phyloP scores from a whole-genome alignment of 2,113 vertebrate species.

The Tupaia tana region DNA sequence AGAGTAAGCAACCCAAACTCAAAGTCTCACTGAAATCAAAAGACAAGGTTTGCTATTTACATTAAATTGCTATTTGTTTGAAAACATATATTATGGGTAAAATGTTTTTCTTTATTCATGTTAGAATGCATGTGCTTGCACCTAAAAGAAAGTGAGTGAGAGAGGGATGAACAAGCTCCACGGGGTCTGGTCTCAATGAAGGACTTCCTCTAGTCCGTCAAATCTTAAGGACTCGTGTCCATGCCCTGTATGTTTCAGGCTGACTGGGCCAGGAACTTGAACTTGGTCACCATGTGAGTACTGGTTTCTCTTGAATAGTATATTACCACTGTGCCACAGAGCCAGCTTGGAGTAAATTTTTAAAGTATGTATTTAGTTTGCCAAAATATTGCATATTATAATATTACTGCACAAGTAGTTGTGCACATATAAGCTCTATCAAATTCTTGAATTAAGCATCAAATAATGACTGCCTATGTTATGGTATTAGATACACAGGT shows the following conservation, averaged over 20 bases:
- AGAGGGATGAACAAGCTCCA: too few relatives aligned
- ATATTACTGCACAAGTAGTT: background rate
- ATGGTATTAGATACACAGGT: background rate
- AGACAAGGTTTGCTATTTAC: conserved; percentile 19
- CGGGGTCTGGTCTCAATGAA: too few relatives aligned
- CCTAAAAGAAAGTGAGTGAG: too few relatives aligned
- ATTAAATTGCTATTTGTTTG: conserved; percentile 39
- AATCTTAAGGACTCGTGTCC: too few relatives aligned
- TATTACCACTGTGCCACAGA: too few relatives aligned
- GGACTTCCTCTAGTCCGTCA: too few relatives aligned
- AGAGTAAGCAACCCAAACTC: conserved; percentile 42
- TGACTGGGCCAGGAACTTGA: too few relatives aligned
- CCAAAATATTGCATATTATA: conserved; percentile 1
- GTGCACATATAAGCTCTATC: background rate
- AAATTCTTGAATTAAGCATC: conserved; percentile 39
- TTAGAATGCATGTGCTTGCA: too few relatives aligned
- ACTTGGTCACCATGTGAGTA: too few relatives aligned
- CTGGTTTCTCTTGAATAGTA: too few relatives aligned
- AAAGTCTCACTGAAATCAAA: conserved; percentile 51
- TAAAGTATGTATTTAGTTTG: background rate
- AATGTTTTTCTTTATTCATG: too few relatives aligned
- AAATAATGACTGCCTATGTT: background rate
- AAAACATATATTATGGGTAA: background rate
- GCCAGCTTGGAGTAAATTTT: background rate
- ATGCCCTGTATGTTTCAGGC: too few relatives aligned